These are phyloP conservation scores for Sanderia malayensis DNA, from an alignment of 30 jellyfish, hydroid and myxozoan genomes.

Conservation along the genomic window DNA sequence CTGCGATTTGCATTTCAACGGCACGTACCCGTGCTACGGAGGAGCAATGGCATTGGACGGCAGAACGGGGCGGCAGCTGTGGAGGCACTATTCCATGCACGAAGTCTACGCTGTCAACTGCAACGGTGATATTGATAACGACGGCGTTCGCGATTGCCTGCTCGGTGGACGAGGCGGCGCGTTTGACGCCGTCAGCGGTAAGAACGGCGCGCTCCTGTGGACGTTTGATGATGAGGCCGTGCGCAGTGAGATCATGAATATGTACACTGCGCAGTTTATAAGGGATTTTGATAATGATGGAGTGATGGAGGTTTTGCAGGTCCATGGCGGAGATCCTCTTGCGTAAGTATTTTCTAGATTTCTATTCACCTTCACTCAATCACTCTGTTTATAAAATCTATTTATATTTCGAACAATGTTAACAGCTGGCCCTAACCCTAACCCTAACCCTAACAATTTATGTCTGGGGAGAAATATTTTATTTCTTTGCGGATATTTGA, in stretches of 20 bases:
- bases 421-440: too few species aligned
- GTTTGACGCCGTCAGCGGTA: constrained; percentile 82
- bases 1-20: constrained; percentile 37
- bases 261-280: constrained; percentile 83
- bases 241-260: constrained; percentile 37
- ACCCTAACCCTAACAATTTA: too few species aligned
- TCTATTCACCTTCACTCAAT: neutral
- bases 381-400: neutral
- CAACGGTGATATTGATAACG: constrained; percentile 75
- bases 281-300: constrained; percentile 80
- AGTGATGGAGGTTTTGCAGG: constrained; percentile 70
- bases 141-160: constrained; percentile 85
- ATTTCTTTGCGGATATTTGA: too few species aligned
- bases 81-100: constrained; percentile 65
- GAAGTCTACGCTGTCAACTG: constrained; percentile 78
- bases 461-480: too few species aligned
- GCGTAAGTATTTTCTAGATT: constrained; percentile 57
- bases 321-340: constrained; percentile 88
- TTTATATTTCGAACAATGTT: too few species aligned
- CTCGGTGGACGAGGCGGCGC: constrained; percentile 84
- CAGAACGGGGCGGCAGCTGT: constrained; percentile 65
- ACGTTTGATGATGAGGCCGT: constrained; percentile 34
- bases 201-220: constrained; percentile 75
- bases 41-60: constrained; percentile 86
- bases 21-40: constrained; percentile 69